These are phyloP conservation scores for Typhlichthys subterraneus DNA, from an alignment of 2,797 vertebrate genomes.

Conservation along the genomic window DNA sequence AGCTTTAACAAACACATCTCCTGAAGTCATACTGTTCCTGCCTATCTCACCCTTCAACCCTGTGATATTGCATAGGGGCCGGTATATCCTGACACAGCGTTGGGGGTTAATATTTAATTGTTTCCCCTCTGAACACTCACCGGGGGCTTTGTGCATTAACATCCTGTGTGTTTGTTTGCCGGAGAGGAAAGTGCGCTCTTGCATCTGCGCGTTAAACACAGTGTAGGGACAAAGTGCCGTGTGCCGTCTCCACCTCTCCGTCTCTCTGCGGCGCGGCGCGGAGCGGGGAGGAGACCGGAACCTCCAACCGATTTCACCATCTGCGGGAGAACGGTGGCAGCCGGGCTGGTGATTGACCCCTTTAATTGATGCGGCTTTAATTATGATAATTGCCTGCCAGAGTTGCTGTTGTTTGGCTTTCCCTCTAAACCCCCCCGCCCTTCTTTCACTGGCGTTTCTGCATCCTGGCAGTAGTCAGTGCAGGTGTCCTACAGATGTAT, in stretches of 20 bases:
- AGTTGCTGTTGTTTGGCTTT: conserved; percentile 60
- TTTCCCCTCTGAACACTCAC: too few relatives aligned
- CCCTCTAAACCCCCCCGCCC: neutral
- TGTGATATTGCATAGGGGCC: too few relatives aligned
- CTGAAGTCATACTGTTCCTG: too few relatives aligned
- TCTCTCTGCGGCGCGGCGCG: conserved; percentile 18
- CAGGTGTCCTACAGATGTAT: conserved; percentile 87
- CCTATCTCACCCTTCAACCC: too few relatives aligned
- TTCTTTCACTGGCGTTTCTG: conserved; percentile 34
- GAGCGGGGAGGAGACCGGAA: conserved; percentile 70
- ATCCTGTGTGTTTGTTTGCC: too few relatives aligned
- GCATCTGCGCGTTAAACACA: conserved; percentile 10
- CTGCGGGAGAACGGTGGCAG: conserved; percentile 88
- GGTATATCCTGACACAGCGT: too few relatives aligned
- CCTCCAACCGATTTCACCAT: conserved; percentile 87
- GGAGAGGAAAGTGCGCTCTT: neutral
- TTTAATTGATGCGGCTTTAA: conserved; percentile 95
- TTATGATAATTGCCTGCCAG: conserved; percentile 93
- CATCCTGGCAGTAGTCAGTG: conserved; percentile 82
- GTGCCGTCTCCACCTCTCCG: conserved; percentile 3
- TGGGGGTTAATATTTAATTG: too few relatives aligned
- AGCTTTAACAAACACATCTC: too few relatives aligned
- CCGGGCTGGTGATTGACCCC: conserved; percentile 80
- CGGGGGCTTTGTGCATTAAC: too few relatives aligned
- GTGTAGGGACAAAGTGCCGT: conserved; percentile 7